Base-by-base conservation (phyloP, 2,888 invertebrate genomes). In the Monoplex corrugatus region DNA sequence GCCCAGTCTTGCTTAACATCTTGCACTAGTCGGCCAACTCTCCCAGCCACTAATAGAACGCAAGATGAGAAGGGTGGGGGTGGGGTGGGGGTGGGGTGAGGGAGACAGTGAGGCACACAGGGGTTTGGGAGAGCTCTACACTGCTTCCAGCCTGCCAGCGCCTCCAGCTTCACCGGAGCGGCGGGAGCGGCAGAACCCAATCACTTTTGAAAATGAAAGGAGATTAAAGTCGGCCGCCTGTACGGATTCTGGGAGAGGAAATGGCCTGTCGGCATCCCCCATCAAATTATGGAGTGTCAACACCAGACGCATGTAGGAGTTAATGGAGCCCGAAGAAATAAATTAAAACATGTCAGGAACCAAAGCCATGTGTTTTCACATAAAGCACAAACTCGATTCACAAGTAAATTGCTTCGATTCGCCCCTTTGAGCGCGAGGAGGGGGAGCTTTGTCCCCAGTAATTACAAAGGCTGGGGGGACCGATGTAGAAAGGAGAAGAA, bases 371-470 rank as follows among this genome's bases (percentile, higher is more conserved):
- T 91, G 90, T 92, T 92, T 91, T 92, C 92, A 88, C 89, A 90
- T 90, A 90, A 89, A 91, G 92, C 91, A 91, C 92, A 92, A 90
- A 91, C 89, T 89, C 91, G 89, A 90, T 92, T 92, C 92, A 87
- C 91, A 87, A 90, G 90, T 90, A 92, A 91, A 92, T 92, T 92
- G 90, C 91, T 89, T 83, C 82, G 92, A 92, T 90, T 91, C 85
- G 86, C 86, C 89, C 90, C 83, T 75, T 86, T 85, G 85, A 89
- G 82, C 78, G 87, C 68, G 85, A 50, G 85, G 68, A 84, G 87
- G 88, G 86, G 88, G 86, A 32, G 72, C 88, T 89, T 89, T 90
- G 89, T 89, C 89, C 90, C 63, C 80, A 86, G 90, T 90, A 90
- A 90, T 90, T 90, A 90, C 88, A 89, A 89, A 88, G 90, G 85